These are phyloP conservation scores for Galeruca laticollis DNA, from an alignment of 2,888 invertebrate genomes.

Conservation along the genomic window DNA sequence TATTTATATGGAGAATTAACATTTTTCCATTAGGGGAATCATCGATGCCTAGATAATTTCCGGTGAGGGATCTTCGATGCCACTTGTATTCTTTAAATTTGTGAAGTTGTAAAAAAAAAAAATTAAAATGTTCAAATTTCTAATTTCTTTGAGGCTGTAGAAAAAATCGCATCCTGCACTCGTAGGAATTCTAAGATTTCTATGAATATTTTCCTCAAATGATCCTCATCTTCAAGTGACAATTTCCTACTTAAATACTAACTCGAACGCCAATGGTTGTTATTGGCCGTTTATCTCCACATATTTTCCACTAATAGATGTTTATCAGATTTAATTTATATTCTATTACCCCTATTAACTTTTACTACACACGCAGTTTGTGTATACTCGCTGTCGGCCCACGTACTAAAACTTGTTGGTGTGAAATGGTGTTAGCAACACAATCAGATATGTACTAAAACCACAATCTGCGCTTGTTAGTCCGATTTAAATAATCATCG, in stretches of 20 bases:
- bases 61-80: too few relatives aligned
- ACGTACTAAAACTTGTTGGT: slow-evolving; percentile 20
- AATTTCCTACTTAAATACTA: background rate
- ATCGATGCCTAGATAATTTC: too few relatives aligned
- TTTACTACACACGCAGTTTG: background rate
- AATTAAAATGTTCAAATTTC: too few relatives aligned
- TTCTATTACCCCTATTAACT: slow-evolving; percentile 7
- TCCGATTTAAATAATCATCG: slow-evolving; percentile 30
- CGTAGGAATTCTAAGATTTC: too few relatives aligned
- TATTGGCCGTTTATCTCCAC: background rate
- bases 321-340: slow-evolving; percentile 1
- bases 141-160: too few relatives aligned
- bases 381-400: slow-evolving; percentile 1
- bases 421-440: slow-evolving; percentile 30
- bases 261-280: background rate
- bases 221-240: too few relatives aligned
- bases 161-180: too few relatives aligned
- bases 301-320: background rate
- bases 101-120: too few relatives aligned
- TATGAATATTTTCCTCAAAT: too few relatives aligned
- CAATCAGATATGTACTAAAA: slow-evolving; percentile 18
- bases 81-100: too few relatives aligned
- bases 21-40: too few relatives aligned
- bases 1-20: too few relatives aligned
- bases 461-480: slow-evolving; percentile 29